A percentile compares a stretch with the other conserved stretches of the same genome.
phyloP scores from a whole-genome alignment of 2,113 vertebrate genomes.

The Pachyramphus minor region DNA sequence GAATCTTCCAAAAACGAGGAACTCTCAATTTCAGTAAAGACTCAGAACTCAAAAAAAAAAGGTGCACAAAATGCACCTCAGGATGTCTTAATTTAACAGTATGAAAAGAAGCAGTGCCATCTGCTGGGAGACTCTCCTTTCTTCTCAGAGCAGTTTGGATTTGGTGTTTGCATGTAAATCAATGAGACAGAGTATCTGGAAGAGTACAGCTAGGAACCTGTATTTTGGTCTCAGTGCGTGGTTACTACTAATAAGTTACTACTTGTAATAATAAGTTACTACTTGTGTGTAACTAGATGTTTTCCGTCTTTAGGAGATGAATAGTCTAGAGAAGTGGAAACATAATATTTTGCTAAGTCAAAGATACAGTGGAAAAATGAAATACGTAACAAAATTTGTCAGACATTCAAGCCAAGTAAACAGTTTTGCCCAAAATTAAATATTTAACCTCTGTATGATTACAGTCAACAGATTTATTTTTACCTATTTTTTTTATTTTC shows the following conservation, averaged over 20 bases:
- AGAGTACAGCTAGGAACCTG: neutral
- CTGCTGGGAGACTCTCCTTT: neutral
- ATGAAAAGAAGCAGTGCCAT: constrained; percentile 1
- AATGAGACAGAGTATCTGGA: fast-evolving
- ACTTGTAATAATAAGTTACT: neutral
- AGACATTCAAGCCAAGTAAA: neutral
- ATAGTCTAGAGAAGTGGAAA: neutral
- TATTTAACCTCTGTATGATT: neutral
- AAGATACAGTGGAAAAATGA: neutral
- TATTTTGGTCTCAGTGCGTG: neutral
- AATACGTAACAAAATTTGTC: neutral
- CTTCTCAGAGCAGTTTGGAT: neutral
- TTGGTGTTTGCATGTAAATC: neutral
- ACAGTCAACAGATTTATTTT: neutral
- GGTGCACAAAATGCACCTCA: neutral
- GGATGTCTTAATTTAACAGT: neutral
- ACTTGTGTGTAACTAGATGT: fast-evolving
- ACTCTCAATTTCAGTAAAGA: neutral
- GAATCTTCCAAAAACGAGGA: neutral
- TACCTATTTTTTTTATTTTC: neutral
- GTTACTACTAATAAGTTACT: neutral
- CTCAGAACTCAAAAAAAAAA: neutral
- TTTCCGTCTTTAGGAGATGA: neutral
- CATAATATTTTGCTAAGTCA: neutral
- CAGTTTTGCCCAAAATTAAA: neutral